Evolutionary conservation across 1,140 invertebrate species (phyloP).

Genomic region (Penaeus chinensis): DNA sequence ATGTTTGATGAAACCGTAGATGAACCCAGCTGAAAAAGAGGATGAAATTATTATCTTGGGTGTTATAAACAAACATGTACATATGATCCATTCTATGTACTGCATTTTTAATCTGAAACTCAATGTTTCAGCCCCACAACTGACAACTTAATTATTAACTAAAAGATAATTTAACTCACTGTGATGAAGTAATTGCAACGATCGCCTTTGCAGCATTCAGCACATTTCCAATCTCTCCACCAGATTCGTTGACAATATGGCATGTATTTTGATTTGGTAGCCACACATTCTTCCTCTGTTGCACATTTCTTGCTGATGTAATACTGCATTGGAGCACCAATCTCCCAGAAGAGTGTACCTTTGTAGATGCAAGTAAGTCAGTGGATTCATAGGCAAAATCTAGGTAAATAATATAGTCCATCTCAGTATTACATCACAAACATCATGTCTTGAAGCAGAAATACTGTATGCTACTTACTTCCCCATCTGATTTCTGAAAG

Average conservation of each 20-base stretch:
- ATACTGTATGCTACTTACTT: slow-evolving; percentile 72
- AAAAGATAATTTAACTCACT: slow-evolving; percentile 75
- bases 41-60: too few relatives aligned
- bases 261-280: slow-evolving; percentile 77
- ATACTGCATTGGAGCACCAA: slow-evolving; percentile 91
- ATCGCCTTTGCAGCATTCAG: slow-evolving; percentile 96
- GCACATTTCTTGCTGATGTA: slow-evolving; percentile 94
- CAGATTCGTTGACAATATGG: slow-evolving; percentile 91
- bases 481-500: slow-evolving; percentile 91
- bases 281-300: slow-evolving; percentile 82
- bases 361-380: slow-evolving; percentile 25
- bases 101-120: too few relatives aligned
- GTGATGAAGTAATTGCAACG: slow-evolving; percentile 97
- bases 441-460: not conserved
- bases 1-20: too few relatives aligned
- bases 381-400: not conserved
- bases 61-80: too few relatives aligned
- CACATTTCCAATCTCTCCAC: slow-evolving; percentile 98
- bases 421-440: not conserved
- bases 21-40: too few relatives aligned
- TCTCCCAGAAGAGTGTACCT: slow-evolving; percentile 94
- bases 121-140: too few relatives aligned
- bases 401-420: not conserved
- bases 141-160: too few relatives aligned
- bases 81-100: too few relatives aligned